phyloP scores from a whole-genome alignment of 2,113 vertebrate genomes.

The Chionomys nivalis region DNA sequence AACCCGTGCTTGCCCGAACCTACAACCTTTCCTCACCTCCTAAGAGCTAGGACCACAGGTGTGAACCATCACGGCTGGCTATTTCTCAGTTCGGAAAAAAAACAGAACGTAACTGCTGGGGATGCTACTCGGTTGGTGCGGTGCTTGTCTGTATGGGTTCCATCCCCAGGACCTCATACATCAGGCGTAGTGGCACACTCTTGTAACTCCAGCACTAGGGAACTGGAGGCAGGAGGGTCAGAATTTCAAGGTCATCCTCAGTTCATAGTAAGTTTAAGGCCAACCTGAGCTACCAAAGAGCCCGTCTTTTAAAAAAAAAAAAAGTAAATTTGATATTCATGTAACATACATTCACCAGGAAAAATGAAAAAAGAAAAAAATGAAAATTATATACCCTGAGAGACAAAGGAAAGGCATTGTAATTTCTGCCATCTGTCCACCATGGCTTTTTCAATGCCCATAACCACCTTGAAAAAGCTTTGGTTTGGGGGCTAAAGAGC shows the following conservation, averaged over 20 bases:
- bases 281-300: neutral
- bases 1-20: neutral
- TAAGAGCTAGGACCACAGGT: neutral
- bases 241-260: neutral
- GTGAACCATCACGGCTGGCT: neutral
- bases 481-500: neutral
- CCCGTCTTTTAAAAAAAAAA: neutral
- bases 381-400: neutral
- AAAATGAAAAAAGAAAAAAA: neutral
- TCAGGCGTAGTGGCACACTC: neutral
- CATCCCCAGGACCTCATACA: neutral
- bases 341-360: neutral
- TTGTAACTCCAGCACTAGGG: neutral
- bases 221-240: neutral
- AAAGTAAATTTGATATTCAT: conserved; percentile 3
- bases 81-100: too few species aligned
- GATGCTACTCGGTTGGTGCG: neutral
- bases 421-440: neutral
- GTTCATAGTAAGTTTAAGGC: neutral
- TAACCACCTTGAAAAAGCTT: neutral
- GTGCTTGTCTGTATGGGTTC: neutral
- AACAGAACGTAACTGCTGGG: neutral
- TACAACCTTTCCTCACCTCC: neutral
- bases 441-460: neutral
- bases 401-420: neutral